Base-by-base conservation (phyloP, 2,113 vertebrate genomes). In the Bufo bufo region DNA sequence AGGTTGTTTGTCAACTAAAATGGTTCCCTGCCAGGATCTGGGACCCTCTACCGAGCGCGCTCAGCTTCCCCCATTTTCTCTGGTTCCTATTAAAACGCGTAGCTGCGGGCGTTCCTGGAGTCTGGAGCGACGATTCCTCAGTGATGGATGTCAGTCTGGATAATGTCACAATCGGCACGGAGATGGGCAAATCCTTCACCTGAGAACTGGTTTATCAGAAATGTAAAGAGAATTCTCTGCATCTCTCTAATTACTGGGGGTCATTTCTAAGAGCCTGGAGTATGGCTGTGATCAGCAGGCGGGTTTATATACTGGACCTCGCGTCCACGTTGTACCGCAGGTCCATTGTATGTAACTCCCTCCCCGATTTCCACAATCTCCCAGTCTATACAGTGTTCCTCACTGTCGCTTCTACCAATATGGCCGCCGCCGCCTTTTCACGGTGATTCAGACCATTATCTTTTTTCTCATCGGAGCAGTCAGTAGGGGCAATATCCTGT, bases 1-100 rank as follows among this genome's bases (percentile, higher is more conserved):
- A 90, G 91, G 91, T 92, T 92, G 91, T 93, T 94, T 94, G 94
- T 93, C 92, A 92, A 90, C 92, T 92, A 90, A 92, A 93, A 93
- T 92, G 91, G 89, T 90, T 85, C 88, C 90, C 86, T 89, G 90
- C 92, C 23, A 9, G 0, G 90, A 92, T 89, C 90, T 89, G 91
- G 90, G 89, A 90, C 90, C 80, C 90, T 91, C 90, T 91, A 86
- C 89, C 89, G 90, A 91, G 90, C 92, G 91, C 92, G 89, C 90
- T 88, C 91, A 49, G 49, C 17, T 14, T 78, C 85, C 10, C 16
- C 13, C 43, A 5, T 54, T 19, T 6, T 87, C 23, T 87, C 54
- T 79, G n/a, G 9, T 82, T 14, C 19, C 61, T 47, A 43, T 50
- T 47, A 23, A 45, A 59, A 82, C 86, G 75, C 7, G 8, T 4